Evolutionary conservation across 1,140 invertebrate genomes (phyloP).

Genomic region (Melipona quadrifasciata): DNA sequence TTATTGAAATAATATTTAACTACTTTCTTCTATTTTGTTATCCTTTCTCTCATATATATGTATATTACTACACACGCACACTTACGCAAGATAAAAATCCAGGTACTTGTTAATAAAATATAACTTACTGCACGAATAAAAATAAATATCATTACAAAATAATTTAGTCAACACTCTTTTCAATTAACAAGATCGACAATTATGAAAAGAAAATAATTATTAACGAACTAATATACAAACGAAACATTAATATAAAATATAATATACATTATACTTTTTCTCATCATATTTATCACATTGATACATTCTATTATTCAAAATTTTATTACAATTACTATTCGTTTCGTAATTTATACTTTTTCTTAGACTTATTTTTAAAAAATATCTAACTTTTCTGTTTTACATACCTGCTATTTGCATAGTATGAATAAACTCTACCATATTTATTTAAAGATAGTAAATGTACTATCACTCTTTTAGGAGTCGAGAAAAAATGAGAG

Average conservation of each 20-base stretch:
- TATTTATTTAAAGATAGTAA: conserved; percentile 6
- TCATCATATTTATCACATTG: conserved; percentile 30
- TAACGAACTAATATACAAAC: background rate
- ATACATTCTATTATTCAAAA: conserved; percentile 40
- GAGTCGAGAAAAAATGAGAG: background rate
- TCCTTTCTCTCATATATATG: background rate
- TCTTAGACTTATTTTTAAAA: background rate
- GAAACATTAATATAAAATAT: background rate
- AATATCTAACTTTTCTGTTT: conserved; percentile 1
- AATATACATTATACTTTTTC: background rate
- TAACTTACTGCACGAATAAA: background rate
- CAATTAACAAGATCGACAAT: background rate
- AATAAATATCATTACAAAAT: conserved; percentile 9
- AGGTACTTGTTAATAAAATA: conserved; percentile 48
- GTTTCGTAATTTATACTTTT: background rate
- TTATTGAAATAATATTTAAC: conserved; percentile 22
- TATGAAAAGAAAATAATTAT: background rate
- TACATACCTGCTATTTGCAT: conserved; percentile 6
- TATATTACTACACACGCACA: conserved; percentile 5
- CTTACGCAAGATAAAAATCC: conserved; percentile 36
- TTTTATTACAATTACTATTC: conserved; percentile 17
- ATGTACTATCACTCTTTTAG: conserved; percentile 8
- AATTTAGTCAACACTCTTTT: background rate
- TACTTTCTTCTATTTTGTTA: background rate
- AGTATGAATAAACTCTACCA: conserved; percentile 15